Evolutionary conservation across 2,888 invertebrate species (phyloP), one percentile per base, ranked within the genome.

Genomic region (Drosophila kuntzei): DNA sequence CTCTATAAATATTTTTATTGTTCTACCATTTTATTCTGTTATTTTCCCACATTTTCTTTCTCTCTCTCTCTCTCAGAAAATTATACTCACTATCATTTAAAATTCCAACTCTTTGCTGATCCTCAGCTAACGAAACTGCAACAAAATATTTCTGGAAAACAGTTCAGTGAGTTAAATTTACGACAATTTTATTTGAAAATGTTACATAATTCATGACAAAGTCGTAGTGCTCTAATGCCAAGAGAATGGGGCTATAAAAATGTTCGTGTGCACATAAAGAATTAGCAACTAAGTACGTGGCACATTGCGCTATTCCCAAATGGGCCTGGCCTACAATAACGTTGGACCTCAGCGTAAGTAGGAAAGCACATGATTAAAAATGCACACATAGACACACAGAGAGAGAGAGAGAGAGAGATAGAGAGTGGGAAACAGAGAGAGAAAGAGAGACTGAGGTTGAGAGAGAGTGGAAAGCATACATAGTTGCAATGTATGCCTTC

Each of bases 321-420:
- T 73, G 82, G 79, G 81, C 68, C 72, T 71, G 84, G 66, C 63
- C 87, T 68, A 71, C 76, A 81, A 86, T 34, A 75, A 41, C 71
- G 62, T 62, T 71, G 81, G 82, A 59, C 65, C 47, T 61, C 53
- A 25, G 25, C 50, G 50, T 71, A 83, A 87, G 84, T 83, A 87
- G 82, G 87, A 80, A 82, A 83, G 87, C 66, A 80, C 73, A 84
- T 87, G 87, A 83, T 83, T 83, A 83, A 83, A 83, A 83, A 84
- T 84, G 71, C 87, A 84, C 78, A 73, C 50, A 68, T 47, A 65
- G 44, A 71, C 27, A 57, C 43, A 55, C 32, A 36, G 27, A 61
- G 51, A 57, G 9, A 44, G 20, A 61, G 8, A 32, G 12, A 12
- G 11, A 51, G 9, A 46, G 16, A 61, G 12, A 32, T 9, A 12